Base-by-base conservation (phyloP, 2,797 vertebrate genomes). In the Lemur catta region DNA sequence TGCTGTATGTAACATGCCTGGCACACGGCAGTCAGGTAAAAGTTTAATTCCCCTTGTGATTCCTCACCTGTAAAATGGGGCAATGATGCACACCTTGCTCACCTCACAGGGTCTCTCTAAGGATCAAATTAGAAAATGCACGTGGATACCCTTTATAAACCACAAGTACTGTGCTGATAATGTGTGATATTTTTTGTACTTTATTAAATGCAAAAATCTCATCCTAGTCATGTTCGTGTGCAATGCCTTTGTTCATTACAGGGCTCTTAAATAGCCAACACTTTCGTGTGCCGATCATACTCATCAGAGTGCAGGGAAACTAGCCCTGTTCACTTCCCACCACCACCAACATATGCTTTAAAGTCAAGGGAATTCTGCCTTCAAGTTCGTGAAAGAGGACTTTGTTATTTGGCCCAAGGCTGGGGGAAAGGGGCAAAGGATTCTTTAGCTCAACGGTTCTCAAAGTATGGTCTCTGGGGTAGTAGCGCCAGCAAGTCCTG, bases 71-170 rank as follows among this genome's bases (percentile, higher is more conserved):
- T 74, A 75, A 85, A 93, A 38, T 84, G 50, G 86, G 24, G n/a
- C 35, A 9, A 14, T 52, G 69, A 96, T 46, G 7, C n/a, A 72
- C 38, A 28, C 67, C 84, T 93, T 67, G 26, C 41, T 78, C 24
- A n/a, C 48, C 43, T 92, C 50, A 43, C 67, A 72, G 20, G 1
- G 2, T 80, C 55, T 89, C 71, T 80, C 76, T 52, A 59, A 82
- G 76, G 93, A 78, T 61, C 81, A 92, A 81, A 92, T 84, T 78
- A 93, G 91, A 50, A 81, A 84, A 92, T 12, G 7, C 22, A 89
- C 33, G 0, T 30, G 12, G 74, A 87, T 80, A 72, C 22, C 18
- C 59, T 84, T 90, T 61, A 33, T 24, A 38, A 55, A 30, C 43
- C 43, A 35, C 6, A 71, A 87, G 26, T 4, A 1, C 52, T 9